Evolutionary conservation across 2,888 invertebrate genomes (phyloP).

Genomic region (Galeruca laticollis): DNA sequence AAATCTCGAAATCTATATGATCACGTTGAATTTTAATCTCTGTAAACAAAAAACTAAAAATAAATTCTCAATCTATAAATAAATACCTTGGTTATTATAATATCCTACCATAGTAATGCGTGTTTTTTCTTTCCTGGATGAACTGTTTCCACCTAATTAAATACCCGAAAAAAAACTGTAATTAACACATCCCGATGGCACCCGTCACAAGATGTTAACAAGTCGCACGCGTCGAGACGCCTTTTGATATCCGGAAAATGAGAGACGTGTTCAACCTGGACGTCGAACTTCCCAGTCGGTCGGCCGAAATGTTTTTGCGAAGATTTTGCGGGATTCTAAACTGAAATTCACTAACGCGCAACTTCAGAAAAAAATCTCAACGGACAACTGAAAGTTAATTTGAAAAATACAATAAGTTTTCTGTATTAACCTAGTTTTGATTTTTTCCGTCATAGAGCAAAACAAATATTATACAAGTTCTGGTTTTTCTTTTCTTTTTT

Average conservation of each 20-base stretch:
- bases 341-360: constrained; percentile 10
- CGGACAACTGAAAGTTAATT: constrained; percentile 14
- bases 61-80: neutral
- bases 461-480: no score
- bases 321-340: constrained; percentile 18
- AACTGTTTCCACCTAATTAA: constrained; percentile 36
- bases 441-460: no score
- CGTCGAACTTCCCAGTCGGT: constrained; percentile 19
- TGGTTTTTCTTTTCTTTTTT: no score
- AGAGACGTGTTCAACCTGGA: constrained; percentile 30
- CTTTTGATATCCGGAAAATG: constrained; percentile 35
- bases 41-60: constrained; percentile 9
- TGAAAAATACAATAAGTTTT: constrained; percentile 2
- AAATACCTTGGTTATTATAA: constrained; percentile 46
- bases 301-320: constrained; percentile 26
- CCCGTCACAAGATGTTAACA: constrained; percentile 41
- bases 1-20: no score
- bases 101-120: constrained; percentile 41
- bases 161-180: constrained; percentile 45
- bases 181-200: constrained; percentile 54
- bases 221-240: constrained; percentile 42
- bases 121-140: constrained; percentile 5
- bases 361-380: constrained; percentile 5
- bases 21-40: neutral
- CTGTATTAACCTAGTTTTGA: neutral